These are phyloP conservation scores for Melinopterus prodromus DNA, from an alignment of 2,888 invertebrate species.

Conservation along the genomic window DNA sequence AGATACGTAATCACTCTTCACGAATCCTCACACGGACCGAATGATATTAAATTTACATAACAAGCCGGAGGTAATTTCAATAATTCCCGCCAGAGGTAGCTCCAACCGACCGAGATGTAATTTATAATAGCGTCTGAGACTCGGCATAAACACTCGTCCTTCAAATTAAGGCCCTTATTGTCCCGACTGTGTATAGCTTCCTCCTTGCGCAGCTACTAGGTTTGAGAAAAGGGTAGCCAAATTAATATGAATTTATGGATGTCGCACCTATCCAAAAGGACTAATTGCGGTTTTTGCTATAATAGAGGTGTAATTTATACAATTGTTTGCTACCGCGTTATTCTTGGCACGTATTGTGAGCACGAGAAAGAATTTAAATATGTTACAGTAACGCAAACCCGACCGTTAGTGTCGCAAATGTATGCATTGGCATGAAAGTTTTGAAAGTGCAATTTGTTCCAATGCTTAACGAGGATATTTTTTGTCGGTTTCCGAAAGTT, in stretches of 20 bases:
- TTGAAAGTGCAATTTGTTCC: background rate
- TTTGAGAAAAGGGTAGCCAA: background rate
- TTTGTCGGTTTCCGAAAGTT: background rate
- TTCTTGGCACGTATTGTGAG: background rate
- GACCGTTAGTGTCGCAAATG: background rate
- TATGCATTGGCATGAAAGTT: background rate
- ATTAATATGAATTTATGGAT: background rate
- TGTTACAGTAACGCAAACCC: background rate
- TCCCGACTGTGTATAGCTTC: background rate
- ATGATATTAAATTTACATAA: background rate
- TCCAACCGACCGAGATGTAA: background rate
- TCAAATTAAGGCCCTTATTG: background rate
- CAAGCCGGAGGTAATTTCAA: constrained; percentile 4
- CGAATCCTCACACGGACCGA: background rate
- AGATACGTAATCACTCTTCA: too few relatives aligned
- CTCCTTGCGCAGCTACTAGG: background rate
- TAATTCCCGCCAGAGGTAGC: background rate
- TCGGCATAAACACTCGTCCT: background rate
- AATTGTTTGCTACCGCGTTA: background rate
- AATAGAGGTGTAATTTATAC: background rate
- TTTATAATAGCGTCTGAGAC: background rate
- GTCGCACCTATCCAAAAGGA: background rate
- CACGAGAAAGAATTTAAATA: background rate
- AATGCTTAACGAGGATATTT: background rate
- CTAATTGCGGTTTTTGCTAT: background rate